These are phyloP conservation scores for Onychomys leucogaster DNA, from an alignment of 2,797 vertebrate species.

Conservation along the genomic window DNA sequence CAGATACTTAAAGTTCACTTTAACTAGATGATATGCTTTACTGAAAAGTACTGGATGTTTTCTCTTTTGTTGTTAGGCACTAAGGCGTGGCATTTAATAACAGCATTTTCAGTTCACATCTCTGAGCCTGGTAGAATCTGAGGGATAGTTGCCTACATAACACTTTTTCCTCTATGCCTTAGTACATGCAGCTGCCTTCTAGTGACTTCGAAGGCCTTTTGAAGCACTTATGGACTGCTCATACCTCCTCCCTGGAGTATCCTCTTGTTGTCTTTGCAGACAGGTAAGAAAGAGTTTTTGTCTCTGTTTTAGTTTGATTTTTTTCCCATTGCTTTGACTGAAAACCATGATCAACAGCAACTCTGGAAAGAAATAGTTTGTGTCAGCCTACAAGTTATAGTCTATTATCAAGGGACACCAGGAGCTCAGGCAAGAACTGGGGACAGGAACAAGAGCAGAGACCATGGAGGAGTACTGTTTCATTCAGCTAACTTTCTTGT, in stretches of 20 bases:
- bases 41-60: neutral
- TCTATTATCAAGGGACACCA: neutral
- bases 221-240: constrained; percentile 89
- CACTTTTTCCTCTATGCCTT: constrained; percentile 27
- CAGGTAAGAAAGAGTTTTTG: constrained; percentile 78
- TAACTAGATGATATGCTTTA: neutral
- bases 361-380: neutral
- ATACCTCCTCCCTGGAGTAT: constrained; percentile 78
- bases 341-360: neutral
- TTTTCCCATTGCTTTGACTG: neutral
- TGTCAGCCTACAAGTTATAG: neutral
- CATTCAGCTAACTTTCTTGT: neutral
- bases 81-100: neutral
- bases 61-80: neutral
- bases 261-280: constrained; percentile 80
- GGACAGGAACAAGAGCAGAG: neutral
- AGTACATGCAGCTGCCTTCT: constrained; percentile 87
- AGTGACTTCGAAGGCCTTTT: constrained; percentile 87
- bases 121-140: neutral
- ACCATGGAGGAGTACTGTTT: neutral
- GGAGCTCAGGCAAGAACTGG: neutral
- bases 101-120: neutral
- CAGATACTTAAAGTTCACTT: neutral
- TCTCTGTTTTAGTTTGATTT: neutral
- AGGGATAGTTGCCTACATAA: neutral